A percentile compares a stretch with the other conserved stretches of the same genome.
Conservation (phyloP, 2,113 vertebrate genomes). For the Hippopotamus amphibius region DNA sequence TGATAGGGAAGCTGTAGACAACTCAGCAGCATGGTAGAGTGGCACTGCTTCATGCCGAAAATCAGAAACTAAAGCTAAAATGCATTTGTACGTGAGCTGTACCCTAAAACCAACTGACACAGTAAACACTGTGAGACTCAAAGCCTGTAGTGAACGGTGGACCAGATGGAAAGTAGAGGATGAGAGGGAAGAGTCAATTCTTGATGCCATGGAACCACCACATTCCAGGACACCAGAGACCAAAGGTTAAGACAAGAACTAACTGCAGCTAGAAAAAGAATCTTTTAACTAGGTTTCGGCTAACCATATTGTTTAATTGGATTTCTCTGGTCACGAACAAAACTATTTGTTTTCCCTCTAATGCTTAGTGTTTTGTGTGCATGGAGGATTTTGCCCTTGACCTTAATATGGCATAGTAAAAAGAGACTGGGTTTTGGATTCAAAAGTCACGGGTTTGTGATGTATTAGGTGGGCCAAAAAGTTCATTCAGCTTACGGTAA, state of each 20-base stretch:
- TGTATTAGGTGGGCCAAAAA: too few species aligned
- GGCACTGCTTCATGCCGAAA: background rate
- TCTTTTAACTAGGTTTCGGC: background rate
- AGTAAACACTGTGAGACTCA: background rate
- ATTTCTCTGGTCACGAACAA: constrained; percentile 2
- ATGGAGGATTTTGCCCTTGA: background rate
- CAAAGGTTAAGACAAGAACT: background rate
- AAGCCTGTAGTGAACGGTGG: background rate
- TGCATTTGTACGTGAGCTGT: background rate
- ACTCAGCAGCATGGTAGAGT: background rate
- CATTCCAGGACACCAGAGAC: background rate
- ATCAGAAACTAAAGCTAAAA: background rate
- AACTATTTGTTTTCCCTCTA: constrained; percentile 4
- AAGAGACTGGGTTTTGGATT: background rate
- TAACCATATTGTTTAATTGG: background rate
- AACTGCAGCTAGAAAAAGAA: background rate
- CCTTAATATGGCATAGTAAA: background rate
- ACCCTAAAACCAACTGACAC: background rate
- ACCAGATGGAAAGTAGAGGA: background rate
- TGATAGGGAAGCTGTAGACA: background rate
- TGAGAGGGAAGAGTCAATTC: background rate
- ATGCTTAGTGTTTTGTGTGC: background rate
- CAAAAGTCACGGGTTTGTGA: background rate
- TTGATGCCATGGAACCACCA: background rate
- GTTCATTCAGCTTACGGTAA: too few species aligned